Conservation (phyloP, 2,113 vertebrate genomes). For the Notarius quadriscutis region DNA sequence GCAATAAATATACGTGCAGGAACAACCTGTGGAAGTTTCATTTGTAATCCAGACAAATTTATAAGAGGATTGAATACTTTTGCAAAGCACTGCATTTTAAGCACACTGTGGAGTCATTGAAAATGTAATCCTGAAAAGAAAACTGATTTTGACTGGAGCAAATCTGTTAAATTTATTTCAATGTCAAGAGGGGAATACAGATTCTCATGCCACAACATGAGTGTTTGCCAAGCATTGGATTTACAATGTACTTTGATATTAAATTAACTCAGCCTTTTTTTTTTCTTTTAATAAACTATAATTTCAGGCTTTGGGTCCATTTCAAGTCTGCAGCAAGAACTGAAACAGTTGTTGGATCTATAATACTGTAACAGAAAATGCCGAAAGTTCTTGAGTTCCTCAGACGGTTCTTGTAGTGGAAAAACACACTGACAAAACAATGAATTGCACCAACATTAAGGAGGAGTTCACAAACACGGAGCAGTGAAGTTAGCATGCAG, state of each 20-base stretch:
- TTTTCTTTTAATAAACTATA: not conserved
- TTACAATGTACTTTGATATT: not conserved
- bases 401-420: no score
- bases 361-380: not conserved
- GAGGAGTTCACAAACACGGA: no score
- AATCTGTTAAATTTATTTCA: not conserved
- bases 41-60: no score
- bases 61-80: no score
- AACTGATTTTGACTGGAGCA: not conserved
- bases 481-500: no score
- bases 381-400: no score
- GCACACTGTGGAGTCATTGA: not conserved
- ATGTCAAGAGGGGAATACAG: not conserved
- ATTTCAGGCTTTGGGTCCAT: not conserved
- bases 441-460: no score
- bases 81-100: not conserved
- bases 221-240: not conserved
- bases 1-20: no score
- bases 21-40: no score
- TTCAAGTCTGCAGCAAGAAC: not conserved
- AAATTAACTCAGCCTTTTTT: not conserved
- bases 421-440: no score
- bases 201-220: not conserved
- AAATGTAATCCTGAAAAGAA: not conserved
- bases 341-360: not conserved